Base-by-base conservation (phyloP, 2,888 invertebrate genomes). In the Ormyrus pomaceus region DNA sequence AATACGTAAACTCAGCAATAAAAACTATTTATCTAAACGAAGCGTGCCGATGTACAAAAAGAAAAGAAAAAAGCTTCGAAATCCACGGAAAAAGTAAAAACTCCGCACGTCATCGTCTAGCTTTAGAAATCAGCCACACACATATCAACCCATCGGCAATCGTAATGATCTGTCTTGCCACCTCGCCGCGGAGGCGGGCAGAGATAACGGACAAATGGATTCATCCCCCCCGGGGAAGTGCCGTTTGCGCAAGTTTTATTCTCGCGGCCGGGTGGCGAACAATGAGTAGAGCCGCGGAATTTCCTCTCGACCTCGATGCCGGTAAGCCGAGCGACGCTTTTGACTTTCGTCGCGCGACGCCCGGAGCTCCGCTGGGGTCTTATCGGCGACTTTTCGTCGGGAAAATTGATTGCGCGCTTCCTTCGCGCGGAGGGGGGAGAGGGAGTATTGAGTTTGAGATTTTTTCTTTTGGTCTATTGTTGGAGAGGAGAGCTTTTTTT, bases 221-320 rank as follows among this genome's bases (percentile, higher is more conserved):
- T 70, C 58, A 70, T 70, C 70, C 70, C 48, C 46, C 11, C 19
- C 9, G 46, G 2, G 13, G 10, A 65, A 50, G 50, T 6, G 53
- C 13, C 53, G 5, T 53, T 61, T 1, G 7, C 13, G 11, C 48
- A 4, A 34, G 34, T 66, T 34, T 53, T 7, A 66, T 66, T 66
- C 66, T 19, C 7, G 13, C 6, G 7, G 11, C n/a, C 58, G 10
- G 34, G 58, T 1, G 8, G 34, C 61, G 61, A 61, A 61, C 61
- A 34, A 61, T 34, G 34, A 34, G 56, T 1, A 19, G 7, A 53
- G 46, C 50, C 50, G 51, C 50, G 65, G 19, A 68, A 71, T 65
- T 77, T 53, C 59, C 71, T 77, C 77, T 71, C 77, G 77, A 77
- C 77, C 77, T 77, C 77, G 70, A 53, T 71, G 66, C 61, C 6